phyloP scores from a whole-genome alignment of 2,113 vertebrate species.

The Mormyrus lacerda region DNA sequence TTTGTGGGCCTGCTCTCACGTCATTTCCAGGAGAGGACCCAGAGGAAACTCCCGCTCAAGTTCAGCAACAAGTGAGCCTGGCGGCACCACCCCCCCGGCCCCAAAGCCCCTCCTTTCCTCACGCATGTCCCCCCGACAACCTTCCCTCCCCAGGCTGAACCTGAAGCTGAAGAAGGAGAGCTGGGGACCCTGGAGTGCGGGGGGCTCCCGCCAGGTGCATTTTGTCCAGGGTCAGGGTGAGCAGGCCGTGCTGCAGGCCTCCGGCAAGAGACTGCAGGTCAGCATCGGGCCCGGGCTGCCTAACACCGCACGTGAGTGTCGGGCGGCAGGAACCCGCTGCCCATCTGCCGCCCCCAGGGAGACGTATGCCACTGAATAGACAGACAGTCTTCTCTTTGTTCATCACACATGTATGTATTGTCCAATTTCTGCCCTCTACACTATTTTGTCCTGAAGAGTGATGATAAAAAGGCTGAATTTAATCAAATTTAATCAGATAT shows the following conservation, averaged over 20 bases:
- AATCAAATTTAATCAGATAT: neutral
- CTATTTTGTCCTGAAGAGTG: neutral
- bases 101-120: neutral
- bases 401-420: neutral
- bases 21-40: slow-evolving; percentile 84
- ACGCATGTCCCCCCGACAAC: neutral
- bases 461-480: neutral
- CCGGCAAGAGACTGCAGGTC: slow-evolving; percentile 92
- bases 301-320: slow-evolving; percentile 85
- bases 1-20: slow-evolving; percentile 87
- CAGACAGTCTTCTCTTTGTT: neutral
- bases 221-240: slow-evolving; percentile 84
- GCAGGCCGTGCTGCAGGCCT: slow-evolving; percentile 72
- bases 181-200: slow-evolving; percentile 87
- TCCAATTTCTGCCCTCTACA: neutral
- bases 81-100: neutral
- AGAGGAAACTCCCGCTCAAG: slow-evolving; percentile 87
- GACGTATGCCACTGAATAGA: neutral
- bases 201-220: slow-evolving; percentile 82
- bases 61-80: slow-evolving; percentile 85
- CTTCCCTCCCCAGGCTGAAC: slow-evolving; percentile 71
- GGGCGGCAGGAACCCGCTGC: neutral
- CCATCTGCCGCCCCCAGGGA: neutral
- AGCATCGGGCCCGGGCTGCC: slow-evolving; percentile 88
- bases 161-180: slow-evolving; percentile 94